phyloP scores from a whole-genome alignment of 2,113 vertebrate genomes.

The Pollachius pollachius region DNA sequence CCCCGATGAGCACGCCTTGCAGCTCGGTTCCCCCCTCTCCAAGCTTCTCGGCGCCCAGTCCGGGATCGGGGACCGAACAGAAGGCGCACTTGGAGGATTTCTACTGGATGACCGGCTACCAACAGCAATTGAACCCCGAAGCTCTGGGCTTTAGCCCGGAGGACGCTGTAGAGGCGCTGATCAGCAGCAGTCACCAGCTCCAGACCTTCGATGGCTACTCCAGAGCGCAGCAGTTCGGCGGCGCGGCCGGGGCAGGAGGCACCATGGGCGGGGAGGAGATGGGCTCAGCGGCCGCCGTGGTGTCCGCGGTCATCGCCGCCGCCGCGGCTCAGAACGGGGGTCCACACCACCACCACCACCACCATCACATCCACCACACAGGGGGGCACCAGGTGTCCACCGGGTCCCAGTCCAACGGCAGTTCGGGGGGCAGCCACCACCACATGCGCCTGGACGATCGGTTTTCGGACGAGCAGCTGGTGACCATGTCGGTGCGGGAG shows the following conservation, averaged over 20 bases:
- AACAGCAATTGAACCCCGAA: conserved; percentile 98
- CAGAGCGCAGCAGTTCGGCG: conserved; percentile 89
- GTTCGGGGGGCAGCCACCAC: conserved; percentile 68
- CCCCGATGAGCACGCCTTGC: conserved; percentile 99
- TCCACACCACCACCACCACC: conserved; percentile 79
- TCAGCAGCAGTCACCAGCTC: conserved; percentile 96
- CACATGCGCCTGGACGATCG: conserved; percentile 93
- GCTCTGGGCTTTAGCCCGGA: conserved; percentile 98
- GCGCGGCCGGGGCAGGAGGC: conserved; percentile 81
- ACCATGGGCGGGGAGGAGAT: conserved; percentile 88
- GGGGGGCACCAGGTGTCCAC: conserved; percentile 70
- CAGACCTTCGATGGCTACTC: conserved; percentile 98
- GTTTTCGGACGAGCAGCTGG: conserved; percentile 98
- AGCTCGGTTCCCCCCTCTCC: conserved; percentile 99
- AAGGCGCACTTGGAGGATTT: conserved; percentile 99
- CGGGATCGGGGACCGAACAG: conserved; percentile 98
- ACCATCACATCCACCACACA: conserved; percentile 78
- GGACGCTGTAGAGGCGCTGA: conserved; percentile 99
- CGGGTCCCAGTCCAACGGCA: conserved; percentile 68
- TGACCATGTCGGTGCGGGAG: conserved; percentile 97
- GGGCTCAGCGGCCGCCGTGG: conserved; percentile 88
- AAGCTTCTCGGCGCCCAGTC: conserved; percentile 99
- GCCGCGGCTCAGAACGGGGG: conserved; percentile 79
- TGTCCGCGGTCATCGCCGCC: conserved; percentile 83
- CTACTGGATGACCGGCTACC: conserved; percentile 99